Evolutionary conservation across 1,140 invertebrate genomes (phyloP), one percentile per base, ranked within the genome.

Genomic region (Halesus radiatus): DNA sequence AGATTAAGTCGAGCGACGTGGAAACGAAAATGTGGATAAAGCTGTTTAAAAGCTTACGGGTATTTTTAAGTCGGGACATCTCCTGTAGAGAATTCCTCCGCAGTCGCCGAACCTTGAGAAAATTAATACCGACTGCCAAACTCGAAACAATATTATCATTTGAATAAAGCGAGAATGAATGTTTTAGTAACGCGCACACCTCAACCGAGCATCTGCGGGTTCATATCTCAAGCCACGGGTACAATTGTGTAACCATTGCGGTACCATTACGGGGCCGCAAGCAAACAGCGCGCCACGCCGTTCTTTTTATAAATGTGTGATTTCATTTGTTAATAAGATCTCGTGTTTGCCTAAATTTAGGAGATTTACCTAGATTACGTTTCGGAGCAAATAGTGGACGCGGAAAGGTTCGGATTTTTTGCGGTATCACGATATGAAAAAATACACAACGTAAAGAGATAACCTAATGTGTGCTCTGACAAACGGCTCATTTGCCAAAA

Each of bases 21-120:
- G 76, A 79, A 79, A 79, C 80, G 80, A 79, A 79, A 82, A 79
- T 78, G 72, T 79, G 73, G 74, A 82, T 79, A 77, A 82, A 79
- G 45, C 72, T 68, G 50, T 81, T 80, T 52, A 76, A 78, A 60
- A 78, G 70, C 53, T 75, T 72, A 23, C 60, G 75, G 26, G 72
- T 79, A 81, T 81, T 81, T 81, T 81, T 74, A 78, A 77, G 58
- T 68, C 70, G 18, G 52, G 1, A 26, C 29, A 23, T n/a, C 58
- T 75, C 60, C 53, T 80, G 56, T 26, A 16, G 29, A 60, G 54
- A 66, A 66, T 77, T 56, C 54, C 45, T 52, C 22, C 60, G 58
- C 77, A 74, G 76, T 81, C 76, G 70, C 76, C 72, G 80, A 81
- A 78, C 80, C 52, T 37, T 13, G 37, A 37, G 22, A 45, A 32